Percentiles rank a stretch among this genome's conserved stretches.
Conservation (phyloP, 1,140 invertebrate genomes). For the Myzus persicae region DNA sequence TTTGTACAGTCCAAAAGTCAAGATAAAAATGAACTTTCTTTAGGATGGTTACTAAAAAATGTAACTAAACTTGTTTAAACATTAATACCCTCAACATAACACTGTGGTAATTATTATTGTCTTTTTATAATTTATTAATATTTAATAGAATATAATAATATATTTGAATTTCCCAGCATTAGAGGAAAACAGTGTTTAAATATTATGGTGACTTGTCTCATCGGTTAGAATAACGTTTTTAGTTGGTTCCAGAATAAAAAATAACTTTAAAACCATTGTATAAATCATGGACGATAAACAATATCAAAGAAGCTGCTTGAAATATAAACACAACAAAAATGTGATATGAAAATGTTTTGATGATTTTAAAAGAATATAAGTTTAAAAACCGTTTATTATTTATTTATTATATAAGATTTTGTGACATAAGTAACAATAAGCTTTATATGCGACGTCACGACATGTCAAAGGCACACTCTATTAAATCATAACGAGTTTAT, state of each 20-base stretch:
- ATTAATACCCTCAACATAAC: constrained; percentile 67
- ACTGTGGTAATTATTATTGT: constrained; percentile 68
- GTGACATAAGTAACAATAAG: not conserved
- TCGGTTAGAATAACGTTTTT: constrained; percentile 68
- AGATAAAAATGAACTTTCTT: constrained; percentile 64
- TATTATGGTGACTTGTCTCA: constrained; percentile 75
- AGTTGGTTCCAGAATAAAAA: constrained; percentile 67
- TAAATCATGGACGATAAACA: too few species aligned
- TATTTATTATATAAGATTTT: constrained; percentile 3
- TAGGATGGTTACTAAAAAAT: constrained; percentile 75
- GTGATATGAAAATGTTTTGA: not conserved
- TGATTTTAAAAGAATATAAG: not conserved
- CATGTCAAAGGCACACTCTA: not conserved
- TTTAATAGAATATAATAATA: not conserved
- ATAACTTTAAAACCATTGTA: constrained; percentile 73
- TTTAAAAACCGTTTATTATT: not conserved
- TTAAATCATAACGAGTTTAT: not conserved
- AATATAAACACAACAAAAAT: not conserved
- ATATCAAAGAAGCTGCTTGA: not conserved
- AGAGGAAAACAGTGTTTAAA: constrained; percentile 76
- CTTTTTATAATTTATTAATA: not conserved
- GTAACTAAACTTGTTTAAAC: constrained; percentile 75
- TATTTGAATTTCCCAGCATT: not conserved
- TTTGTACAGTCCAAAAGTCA: not conserved
- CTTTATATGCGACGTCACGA: not conserved